A percentile compares a stretch with the other conserved stretches of the same genome.
Evolutionary conservation across 2,888 invertebrate species (phyloP).

Genomic region (Brachycybe producta): DNA sequence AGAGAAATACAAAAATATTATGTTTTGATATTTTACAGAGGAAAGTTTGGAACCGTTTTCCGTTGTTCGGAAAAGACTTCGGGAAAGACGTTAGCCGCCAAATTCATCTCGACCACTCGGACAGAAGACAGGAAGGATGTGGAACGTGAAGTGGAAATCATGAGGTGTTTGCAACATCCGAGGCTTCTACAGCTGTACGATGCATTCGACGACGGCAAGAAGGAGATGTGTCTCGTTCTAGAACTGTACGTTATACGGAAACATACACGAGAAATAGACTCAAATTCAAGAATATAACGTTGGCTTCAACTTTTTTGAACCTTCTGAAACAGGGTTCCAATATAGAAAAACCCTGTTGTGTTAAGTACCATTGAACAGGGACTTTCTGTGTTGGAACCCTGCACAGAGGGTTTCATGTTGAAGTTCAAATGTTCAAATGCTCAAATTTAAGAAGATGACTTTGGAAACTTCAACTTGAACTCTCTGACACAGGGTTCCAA

Average conservation of each 20-base stretch:
- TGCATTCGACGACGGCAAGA: slow-evolving; percentile 69
- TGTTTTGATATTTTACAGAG: slow-evolving; percentile 54
- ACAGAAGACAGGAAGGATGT: slow-evolving; percentile 82
- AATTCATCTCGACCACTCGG: slow-evolving; percentile 73
- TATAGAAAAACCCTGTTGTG: too few species aligned
- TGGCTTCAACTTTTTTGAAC: too few species aligned
- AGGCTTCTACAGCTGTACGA: slow-evolving; percentile 94
- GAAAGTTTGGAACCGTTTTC: slow-evolving; percentile 94
- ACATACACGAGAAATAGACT: neutral
- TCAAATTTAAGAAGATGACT: too few species aligned
- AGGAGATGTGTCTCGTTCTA: slow-evolving; percentile 85
- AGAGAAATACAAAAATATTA: neutral
- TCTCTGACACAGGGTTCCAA: too few species aligned
- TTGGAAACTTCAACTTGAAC: too few species aligned
- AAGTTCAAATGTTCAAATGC: too few species aligned
- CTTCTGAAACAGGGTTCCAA: too few species aligned
- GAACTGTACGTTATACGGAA: slow-evolving; percentile 70
- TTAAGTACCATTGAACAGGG: too few species aligned
- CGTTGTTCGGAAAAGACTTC: slow-evolving; percentile 72
- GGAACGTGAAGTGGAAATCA: slow-evolving; percentile 90
- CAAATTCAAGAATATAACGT: too few species aligned
- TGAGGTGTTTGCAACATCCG: slow-evolving; percentile 87
- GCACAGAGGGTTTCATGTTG: too few species aligned
- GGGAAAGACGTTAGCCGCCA: slow-evolving; percentile 74
- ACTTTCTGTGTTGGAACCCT: too few species aligned